Percentiles rank a stretch among this genome's conserved stretches.
phyloP scores from a whole-genome alignment of 53 echinoderm and acorn worm genomes.

The Echinometra lucunter region DNA sequence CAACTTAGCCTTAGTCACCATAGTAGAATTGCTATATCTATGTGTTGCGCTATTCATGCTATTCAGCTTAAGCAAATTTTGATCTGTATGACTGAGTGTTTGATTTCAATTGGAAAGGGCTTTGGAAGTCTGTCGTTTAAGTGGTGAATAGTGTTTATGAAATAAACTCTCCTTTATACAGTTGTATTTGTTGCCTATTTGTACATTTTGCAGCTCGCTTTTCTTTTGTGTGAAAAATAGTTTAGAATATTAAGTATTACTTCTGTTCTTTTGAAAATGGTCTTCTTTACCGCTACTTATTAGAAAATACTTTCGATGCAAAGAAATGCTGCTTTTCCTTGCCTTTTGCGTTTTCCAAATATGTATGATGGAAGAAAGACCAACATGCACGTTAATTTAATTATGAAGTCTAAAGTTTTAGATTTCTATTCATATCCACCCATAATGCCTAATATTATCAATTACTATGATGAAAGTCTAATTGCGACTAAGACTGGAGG shows the following conservation, averaged over 20 bases:
- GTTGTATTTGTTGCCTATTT: background rate
- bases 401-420: background rate
- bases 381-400: background rate
- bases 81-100: no score
- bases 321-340: slow-evolving; percentile 35
- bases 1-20: no score
- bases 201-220: background rate
- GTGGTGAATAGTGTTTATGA: background rate
- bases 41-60: no score
- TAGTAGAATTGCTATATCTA: no score
- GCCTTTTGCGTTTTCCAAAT: background rate
- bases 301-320: background rate
- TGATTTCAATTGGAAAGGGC: no score
- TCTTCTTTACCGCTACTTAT: background rate
- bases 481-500: no score
- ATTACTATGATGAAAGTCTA: no score
- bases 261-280: background rate
- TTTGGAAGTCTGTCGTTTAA: background rate
- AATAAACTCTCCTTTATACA: background rate
- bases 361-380: background rate
- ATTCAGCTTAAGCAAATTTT: no score
- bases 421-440: background rate
- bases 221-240: background rate
- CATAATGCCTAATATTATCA: background rate
- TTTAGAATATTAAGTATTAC: background rate